phyloP scores from a whole-genome alignment of 2,797 vertebrate genomes.

The Petrocephalus sullivani region DNA sequence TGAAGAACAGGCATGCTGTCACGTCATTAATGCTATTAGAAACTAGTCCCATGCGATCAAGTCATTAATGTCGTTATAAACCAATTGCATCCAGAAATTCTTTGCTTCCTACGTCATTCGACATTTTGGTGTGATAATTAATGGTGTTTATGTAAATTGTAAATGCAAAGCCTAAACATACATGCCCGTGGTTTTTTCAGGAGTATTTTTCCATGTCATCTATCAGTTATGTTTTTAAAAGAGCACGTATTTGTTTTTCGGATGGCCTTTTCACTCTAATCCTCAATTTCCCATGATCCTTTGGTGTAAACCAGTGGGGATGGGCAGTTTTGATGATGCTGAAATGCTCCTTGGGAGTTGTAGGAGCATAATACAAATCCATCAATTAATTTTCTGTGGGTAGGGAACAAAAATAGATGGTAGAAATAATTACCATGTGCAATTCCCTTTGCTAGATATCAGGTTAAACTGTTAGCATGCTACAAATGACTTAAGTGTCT shows the following conservation, averaged over 20 bases:
- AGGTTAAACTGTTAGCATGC: background rate
- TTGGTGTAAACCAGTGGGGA: background rate
- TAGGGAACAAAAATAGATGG: background rate
- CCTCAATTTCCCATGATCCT: constrained; percentile 6
- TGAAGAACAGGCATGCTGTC: background rate
- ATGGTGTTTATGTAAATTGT: background rate
- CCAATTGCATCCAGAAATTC: background rate
- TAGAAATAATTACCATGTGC: background rate
- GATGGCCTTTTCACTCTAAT: background rate
- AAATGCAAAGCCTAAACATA: too few relatives aligned
- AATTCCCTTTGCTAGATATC: background rate
- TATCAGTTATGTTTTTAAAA: background rate
- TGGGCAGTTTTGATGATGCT: background rate
- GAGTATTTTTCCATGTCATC: background rate
- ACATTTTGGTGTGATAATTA: background rate
- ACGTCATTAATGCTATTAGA: background rate
- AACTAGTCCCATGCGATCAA: background rate
- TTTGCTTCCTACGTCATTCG: background rate
- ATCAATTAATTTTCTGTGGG: background rate
- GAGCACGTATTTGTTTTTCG: background rate
- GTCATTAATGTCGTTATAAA: background rate
- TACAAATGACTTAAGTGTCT: background rate
- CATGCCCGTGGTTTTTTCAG: background rate
- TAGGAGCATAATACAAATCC: background rate
- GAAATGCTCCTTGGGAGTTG: background rate